phyloP scores from a whole-genome alignment of 2,113 vertebrate genomes.

The Colinus virginianus region DNA sequence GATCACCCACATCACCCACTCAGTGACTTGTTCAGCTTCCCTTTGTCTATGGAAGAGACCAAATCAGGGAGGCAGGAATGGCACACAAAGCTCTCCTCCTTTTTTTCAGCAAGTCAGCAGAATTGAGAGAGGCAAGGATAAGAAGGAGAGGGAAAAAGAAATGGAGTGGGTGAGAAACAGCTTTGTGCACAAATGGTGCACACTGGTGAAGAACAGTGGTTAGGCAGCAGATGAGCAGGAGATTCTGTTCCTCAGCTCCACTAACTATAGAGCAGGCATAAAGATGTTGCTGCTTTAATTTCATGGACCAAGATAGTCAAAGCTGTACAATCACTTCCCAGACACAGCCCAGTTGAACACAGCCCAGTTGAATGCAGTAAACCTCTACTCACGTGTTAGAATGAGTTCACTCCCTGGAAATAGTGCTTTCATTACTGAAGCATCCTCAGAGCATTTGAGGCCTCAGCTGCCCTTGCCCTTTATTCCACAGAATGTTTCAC shows the following conservation, averaged over 20 bases:
- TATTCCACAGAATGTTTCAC: fast-evolving
- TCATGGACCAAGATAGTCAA: not conserved
- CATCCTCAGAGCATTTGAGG: not conserved
- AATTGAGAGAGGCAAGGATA: no score
- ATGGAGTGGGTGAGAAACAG: not conserved
- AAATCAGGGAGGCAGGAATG: not conserved
- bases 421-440: not conserved
- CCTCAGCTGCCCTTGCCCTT: not conserved
- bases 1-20: not conserved
- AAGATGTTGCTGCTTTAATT: not conserved
- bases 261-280: not conserved
- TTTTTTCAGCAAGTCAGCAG: not conserved
- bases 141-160: not conserved
- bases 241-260: not conserved
- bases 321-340: not conserved
- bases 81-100: not conserved
- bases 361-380: not conserved
- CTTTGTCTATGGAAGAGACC: not conserved
- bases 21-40: not conserved
- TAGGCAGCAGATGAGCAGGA: not conserved
- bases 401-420: not conserved
- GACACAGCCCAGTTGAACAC: no score
- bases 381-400: not conserved
- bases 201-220: fast-evolving
- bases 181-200: not conserved